These are phyloP conservation scores for Clinocottus analis DNA, from an alignment of 2,113 vertebrate genomes.

Conservation along the genomic window DNA sequence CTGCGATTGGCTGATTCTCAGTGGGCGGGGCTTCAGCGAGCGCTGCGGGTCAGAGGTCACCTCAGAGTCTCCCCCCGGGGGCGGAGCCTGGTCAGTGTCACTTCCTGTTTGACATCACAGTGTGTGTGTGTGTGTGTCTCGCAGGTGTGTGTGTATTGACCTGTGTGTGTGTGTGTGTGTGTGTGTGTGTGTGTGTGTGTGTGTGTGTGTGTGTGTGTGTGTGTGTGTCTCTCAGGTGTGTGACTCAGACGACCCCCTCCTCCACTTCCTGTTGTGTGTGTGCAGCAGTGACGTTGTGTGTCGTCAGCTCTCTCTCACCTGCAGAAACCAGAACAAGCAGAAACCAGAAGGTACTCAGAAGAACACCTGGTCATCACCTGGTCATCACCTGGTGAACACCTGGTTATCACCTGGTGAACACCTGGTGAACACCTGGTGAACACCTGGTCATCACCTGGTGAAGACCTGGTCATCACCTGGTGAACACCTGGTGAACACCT, in stretches of 20 bases:
- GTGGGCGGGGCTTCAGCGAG: conserved; percentile 87
- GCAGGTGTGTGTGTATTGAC: background rate
- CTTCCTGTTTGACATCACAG: conserved; percentile 7
- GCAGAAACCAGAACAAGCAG: conserved; percentile 51
- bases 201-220: background rate
- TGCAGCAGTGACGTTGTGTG: conserved; percentile 66
- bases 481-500: too few species aligned
- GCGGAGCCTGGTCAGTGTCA: conserved; percentile 67
- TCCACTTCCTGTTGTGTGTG: conserved; percentile 74
- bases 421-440: background rate
- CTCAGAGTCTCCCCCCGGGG: conserved; percentile 79
- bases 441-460: too few species aligned
- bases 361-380: too few species aligned
- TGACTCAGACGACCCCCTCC: conserved; percentile 66
- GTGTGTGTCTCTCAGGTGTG: conserved; percentile 61
- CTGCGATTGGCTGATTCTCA: conserved; percentile 79
- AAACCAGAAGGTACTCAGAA: conserved; percentile 52
- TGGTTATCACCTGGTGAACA: too few species aligned
- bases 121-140: background rate
- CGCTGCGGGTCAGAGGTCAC: conserved; percentile 81
- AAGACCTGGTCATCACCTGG: background rate
- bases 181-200: background rate
- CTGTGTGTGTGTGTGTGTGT: background rate
- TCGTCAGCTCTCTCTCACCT: conserved; percentile 74
- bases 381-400: too few species aligned